Percentiles rank a stretch among this genome's conserved stretches.
phyloP scores from a whole-genome alignment of 1,140 invertebrate species.

The Ericerus pela region DNA sequence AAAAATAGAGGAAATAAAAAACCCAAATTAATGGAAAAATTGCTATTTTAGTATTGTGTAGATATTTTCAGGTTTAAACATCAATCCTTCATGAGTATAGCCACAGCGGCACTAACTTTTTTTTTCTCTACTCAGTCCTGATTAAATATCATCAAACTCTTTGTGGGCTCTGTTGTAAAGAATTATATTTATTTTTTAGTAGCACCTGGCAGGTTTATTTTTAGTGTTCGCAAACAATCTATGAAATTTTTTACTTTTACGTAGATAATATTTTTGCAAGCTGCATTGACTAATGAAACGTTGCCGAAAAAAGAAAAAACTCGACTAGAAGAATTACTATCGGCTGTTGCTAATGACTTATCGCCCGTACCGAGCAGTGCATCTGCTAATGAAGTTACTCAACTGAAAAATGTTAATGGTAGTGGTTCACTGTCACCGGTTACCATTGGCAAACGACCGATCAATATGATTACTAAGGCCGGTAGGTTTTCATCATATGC shows the following conservation, averaged over 20 bases:
- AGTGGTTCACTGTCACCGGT: slow-evolving; percentile 1
- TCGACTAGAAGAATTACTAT: background rate
- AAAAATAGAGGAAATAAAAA: too few relatives aligned
- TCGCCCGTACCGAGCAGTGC: background rate
- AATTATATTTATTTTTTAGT: background rate
- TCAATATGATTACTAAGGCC: background rate
- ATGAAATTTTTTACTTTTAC: background rate
- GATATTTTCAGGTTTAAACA: too few relatives aligned
- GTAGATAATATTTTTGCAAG: background rate
- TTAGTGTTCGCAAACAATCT: background rate
- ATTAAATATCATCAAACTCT: too few relatives aligned
- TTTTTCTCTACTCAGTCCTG: too few relatives aligned
- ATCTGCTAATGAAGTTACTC: background rate
- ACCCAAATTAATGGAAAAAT: too few relatives aligned
- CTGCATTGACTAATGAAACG: background rate
- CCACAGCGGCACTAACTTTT: too few relatives aligned
- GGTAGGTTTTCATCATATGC: too few relatives aligned
- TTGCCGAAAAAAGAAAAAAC: background rate
- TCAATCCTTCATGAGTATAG: too few relatives aligned
- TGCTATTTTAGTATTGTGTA: too few relatives aligned
- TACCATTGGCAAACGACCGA: background rate
- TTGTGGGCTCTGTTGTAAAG: too few relatives aligned
- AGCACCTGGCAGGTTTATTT: background rate
- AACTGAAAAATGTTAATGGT: background rate
- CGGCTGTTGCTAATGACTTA: background rate